Evolutionary conservation across 53 echinoderm and acorn worm species (phyloP).

Genomic region (Temnopleurus reevesii): DNA sequence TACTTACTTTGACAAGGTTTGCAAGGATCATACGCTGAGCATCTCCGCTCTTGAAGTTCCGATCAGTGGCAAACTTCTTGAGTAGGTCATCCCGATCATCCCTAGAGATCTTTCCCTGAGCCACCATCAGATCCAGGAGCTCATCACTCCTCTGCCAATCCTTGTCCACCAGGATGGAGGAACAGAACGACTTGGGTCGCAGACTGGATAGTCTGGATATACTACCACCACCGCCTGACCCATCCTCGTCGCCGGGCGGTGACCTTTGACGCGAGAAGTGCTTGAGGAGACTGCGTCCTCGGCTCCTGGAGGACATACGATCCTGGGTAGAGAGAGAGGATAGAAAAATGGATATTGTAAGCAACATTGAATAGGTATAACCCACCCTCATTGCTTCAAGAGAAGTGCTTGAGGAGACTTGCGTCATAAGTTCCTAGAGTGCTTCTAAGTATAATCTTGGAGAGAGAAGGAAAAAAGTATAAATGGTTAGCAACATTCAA

Average conservation of each 20-base stretch:
- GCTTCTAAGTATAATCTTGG: no score
- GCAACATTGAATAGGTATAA: no score
- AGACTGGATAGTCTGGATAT: constrained; percentile 45
- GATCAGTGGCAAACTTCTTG: constrained; percentile 82
- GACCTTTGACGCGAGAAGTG: constrained; percentile 73
- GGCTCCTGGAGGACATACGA: constrained; percentile 57
- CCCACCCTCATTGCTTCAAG: no score
- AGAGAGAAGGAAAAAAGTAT: no score
- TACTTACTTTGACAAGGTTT: constrained; percentile 90
- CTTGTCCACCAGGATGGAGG: constrained; percentile 69
- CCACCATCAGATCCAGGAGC: constrained; percentile 91
- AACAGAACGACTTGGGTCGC: constrained; percentile 78
- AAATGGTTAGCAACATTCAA: no score
- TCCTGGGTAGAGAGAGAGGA: constrained; percentile 56
- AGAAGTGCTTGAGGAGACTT: no score
- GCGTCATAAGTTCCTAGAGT: no score
- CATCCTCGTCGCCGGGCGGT: constrained; percentile 52
- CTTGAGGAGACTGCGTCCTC: constrained; percentile 68
- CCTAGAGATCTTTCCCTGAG: constrained; percentile 86
- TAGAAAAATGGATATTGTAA: neutral
- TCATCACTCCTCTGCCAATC: constrained; percentile 80
- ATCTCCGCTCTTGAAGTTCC: constrained; percentile 93
- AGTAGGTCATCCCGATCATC: constrained; percentile 83
- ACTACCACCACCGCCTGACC: constrained; percentile 17
- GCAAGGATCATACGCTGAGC: constrained; percentile 94